phyloP scores from a whole-genome alignment of 2,888 invertebrate species.

The Carpatolechia fugitivella region DNA sequence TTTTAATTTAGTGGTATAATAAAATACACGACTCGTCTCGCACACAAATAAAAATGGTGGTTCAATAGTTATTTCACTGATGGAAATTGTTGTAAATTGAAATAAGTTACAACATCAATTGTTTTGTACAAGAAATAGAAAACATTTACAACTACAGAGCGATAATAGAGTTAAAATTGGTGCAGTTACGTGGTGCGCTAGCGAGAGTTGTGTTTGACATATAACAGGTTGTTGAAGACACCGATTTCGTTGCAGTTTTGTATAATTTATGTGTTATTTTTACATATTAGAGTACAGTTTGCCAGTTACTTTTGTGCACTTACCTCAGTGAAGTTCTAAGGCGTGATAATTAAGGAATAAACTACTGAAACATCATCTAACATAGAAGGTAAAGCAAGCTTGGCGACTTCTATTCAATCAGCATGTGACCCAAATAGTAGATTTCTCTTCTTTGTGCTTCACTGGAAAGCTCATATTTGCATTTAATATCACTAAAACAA shows the following conservation, averaged over 20 bases:
- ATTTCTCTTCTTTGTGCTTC: constrained; percentile 73
- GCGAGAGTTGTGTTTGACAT: constrained; percentile 68
- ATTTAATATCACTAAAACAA: constrained; percentile 27
- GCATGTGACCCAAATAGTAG: constrained; percentile 78
- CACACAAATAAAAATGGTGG: constrained; percentile 79
- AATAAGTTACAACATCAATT: constrained; percentile 38
- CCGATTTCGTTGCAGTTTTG: constrained; percentile 70
- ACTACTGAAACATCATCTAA: constrained; percentile 26
- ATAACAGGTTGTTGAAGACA: constrained; percentile 78
- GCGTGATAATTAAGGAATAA: constrained; percentile 19
- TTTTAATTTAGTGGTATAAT: constrained; percentile 23
- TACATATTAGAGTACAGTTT: constrained; percentile 36
- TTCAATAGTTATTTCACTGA: constrained; percentile 62
- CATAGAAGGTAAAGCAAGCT: constrained; percentile 33
- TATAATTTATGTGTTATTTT: constrained; percentile 58
- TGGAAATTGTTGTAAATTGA: constrained; percentile 49
- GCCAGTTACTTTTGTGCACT: constrained; percentile 29
- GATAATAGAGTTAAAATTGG: constrained; percentile 40
- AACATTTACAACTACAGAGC: constrained; percentile 42
- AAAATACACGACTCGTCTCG: constrained; percentile 54
- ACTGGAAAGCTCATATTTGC: constrained; percentile 39
- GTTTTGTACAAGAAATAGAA: constrained; percentile 36
- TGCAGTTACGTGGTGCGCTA: constrained; percentile 60
- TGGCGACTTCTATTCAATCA: constrained; percentile 61
- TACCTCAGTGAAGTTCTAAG: constrained; percentile 18